Evolutionary conservation across 1,140 invertebrate species (phyloP).

Genomic region (Euwallacea fornicatus): DNA sequence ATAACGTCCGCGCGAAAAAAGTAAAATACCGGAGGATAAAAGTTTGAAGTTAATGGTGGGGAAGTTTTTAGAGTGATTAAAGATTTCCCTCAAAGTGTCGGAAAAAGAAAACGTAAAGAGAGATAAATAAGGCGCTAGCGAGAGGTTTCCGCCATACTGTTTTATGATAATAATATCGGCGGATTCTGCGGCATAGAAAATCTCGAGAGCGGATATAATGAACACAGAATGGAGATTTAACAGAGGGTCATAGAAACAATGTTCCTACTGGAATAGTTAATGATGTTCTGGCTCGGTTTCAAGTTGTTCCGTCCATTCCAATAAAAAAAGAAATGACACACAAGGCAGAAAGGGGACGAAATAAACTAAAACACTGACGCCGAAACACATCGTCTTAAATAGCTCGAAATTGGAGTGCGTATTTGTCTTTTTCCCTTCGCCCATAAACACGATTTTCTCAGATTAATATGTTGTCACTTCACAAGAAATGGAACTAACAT

Average conservation of each 20-base stretch:
- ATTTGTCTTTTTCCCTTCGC: conserved; percentile 6
- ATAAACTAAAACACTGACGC: conserved; percentile 3
- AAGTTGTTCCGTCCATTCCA: neutral
- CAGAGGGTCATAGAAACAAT: neutral
- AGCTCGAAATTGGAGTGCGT: conserved; percentile 11
- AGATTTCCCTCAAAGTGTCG: conserved; percentile 32
- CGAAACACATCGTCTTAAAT: conserved; percentile 20
- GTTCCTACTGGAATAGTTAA: neutral
- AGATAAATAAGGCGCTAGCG: conserved; percentile 20
- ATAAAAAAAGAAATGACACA: neutral
- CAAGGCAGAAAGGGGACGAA: neutral
- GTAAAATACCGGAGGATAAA: conserved; percentile 15
- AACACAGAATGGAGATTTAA: conserved; percentile 3
- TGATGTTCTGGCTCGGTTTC: neutral
- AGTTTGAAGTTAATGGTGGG: conserved; percentile 27
- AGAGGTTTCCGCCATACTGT: conserved; percentile 29
- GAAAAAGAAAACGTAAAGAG: conserved; percentile 27
- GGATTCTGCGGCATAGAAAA: conserved; percentile 18
- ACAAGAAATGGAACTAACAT: neutral
- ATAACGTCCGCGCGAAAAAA: neutral
- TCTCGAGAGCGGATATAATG: conserved; percentile 16
- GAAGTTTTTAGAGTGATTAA: conserved; percentile 32
- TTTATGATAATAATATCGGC: conserved; percentile 31
- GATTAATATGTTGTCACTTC: conserved; percentile 8
- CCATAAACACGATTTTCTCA: neutral